These are phyloP conservation scores for Campylorhamphus procurvoides DNA, from an alignment of 2,113 vertebrate genomes.

Conservation along the genomic window DNA sequence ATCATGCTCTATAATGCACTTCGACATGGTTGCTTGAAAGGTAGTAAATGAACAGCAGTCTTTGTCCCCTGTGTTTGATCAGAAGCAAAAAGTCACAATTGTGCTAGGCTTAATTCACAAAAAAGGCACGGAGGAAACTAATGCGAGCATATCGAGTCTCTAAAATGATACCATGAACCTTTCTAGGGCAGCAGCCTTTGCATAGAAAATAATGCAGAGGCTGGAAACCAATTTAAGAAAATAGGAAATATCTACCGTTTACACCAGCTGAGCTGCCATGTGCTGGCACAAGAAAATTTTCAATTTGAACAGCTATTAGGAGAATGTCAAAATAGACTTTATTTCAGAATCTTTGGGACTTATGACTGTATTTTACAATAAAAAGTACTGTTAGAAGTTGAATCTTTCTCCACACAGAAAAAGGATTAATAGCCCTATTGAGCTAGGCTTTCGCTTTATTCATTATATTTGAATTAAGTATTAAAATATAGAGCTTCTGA, in stretches of 20 bases:
- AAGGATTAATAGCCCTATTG: background rate
- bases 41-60: conserved; percentile 58
- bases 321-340: background rate
- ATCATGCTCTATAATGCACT: conserved; percentile 63
- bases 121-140: conserved; percentile 50
- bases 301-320: conserved; percentile 1
- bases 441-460: background rate
- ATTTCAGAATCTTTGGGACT: conserved; percentile 33
- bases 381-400: conserved; percentile 27
- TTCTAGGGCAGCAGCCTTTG: background rate
- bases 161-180: background rate
- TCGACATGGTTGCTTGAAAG: conserved; percentile 47
- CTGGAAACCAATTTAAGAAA: conserved; percentile 42
- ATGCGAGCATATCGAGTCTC: background rate
- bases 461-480: conserved; percentile 11
- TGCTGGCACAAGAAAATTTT: background rate
- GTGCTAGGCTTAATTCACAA: conserved; percentile 62
- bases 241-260: background rate
- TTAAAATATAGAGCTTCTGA: conserved; percentile 3
- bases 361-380: background rate
- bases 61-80: conserved; percentile 47
- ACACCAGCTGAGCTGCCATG: background rate
- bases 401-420: conserved; percentile 22
- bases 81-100: conserved; percentile 28
- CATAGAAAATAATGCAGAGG: background rate